Conservation (phyloP, 2,888 invertebrate genomes). For the Sinohyriopsis cumingii region DNA sequence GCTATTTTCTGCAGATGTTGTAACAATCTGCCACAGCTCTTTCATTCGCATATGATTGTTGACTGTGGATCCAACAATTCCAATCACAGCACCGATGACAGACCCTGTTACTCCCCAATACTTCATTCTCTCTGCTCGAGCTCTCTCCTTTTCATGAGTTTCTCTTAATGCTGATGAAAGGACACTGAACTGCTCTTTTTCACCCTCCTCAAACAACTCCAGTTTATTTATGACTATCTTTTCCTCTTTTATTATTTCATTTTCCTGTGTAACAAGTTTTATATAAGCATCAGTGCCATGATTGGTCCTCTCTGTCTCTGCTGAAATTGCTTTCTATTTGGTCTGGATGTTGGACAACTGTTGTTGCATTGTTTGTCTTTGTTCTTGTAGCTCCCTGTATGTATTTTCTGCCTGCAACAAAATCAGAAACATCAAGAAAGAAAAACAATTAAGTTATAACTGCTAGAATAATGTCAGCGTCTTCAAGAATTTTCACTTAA, state of each 20-base stretch:
- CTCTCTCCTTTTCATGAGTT: slow-evolving; percentile 87
- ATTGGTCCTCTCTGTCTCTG: slow-evolving; percentile 83
- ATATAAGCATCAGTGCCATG: slow-evolving; percentile 85
- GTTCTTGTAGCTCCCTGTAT: slow-evolving; percentile 60
- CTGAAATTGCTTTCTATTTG: slow-evolving; percentile 80
- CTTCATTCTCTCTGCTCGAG: slow-evolving; percentile 87
- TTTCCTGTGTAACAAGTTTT: slow-evolving; percentile 80
- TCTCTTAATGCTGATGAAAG: slow-evolving; percentile 85
- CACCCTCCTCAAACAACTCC: slow-evolving; percentile 81
- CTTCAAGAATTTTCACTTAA: no score
- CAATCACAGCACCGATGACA: slow-evolving; percentile 78
- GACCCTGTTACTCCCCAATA: slow-evolving; percentile 87
- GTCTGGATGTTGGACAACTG: slow-evolving; percentile 55
- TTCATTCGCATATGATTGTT: slow-evolving; percentile 80
- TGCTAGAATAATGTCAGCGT: not conserved
- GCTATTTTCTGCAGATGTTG: slow-evolving; percentile 54
- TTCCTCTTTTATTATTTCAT: slow-evolving; percentile 70
- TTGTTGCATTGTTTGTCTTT: slow-evolving; percentile 57
- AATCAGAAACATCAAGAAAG: slow-evolving; percentile 8
- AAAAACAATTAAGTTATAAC: slow-evolving; percentile 1
- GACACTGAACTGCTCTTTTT: slow-evolving; percentile 80
- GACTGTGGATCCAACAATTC: slow-evolving; percentile 80
- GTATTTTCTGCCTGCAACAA: slow-evolving; percentile 63
- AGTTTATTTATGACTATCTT: slow-evolving; percentile 76
- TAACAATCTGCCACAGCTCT: slow-evolving; percentile 78